Base-by-base conservation (phyloP, 2,888 invertebrate genomes). In the Gasteruption jaculator region DNA sequence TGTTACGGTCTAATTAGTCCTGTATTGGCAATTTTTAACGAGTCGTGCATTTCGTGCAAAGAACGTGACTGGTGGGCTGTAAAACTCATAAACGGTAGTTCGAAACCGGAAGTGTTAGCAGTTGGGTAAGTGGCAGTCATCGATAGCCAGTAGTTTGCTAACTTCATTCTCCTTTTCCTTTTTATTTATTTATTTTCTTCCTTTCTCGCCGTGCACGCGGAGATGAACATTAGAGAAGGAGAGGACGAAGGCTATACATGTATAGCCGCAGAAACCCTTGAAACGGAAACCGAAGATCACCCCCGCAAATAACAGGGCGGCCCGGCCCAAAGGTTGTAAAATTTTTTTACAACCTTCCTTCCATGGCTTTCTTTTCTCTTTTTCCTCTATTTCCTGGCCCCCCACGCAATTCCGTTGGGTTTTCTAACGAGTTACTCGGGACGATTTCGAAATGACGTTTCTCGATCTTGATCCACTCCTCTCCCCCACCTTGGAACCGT, bases 101-200 rank as follows among this genome's bases (percentile, higher is more conserved):
- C 52, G 57, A 51, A 60, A 62, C 57, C 64, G 65, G 67, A 67
- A 67, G 64, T 61, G 61, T 63, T 57, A n/a, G 64, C 55, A 57
- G 57, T 50, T 52, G 45, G 57, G 43, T 61, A 61, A 67, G 60
- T 63, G 60, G 60, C 51, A 52, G 61, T 59, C 60, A 64, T 61
- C 61, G 61, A 63, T 63, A 58, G 58, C 56, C 56, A 52, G 53
- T 55, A 54, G 63, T 65, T 63, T 61, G 50, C 43, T 50, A n/a
- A n/a, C n/a, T n/a, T n/a, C n/a, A n/a, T n/a, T n/a, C n/a, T n/a
- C n/a, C n/a, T n/a, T n/a, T n/a, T n/a, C n/a, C n/a, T n/a, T n/a
- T n/a, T n/a, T n/a, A n/a, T n/a, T n/a, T n/a, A n/a, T n/a, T n/a
- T n/a, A n/a, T 45, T 39, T 40, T 41, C 47, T 48, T 50, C 47